These are phyloP conservation scores for Microchirus variegatus DNA, from an alignment of 2,797 vertebrate genomes.

Conservation along the genomic window DNA sequence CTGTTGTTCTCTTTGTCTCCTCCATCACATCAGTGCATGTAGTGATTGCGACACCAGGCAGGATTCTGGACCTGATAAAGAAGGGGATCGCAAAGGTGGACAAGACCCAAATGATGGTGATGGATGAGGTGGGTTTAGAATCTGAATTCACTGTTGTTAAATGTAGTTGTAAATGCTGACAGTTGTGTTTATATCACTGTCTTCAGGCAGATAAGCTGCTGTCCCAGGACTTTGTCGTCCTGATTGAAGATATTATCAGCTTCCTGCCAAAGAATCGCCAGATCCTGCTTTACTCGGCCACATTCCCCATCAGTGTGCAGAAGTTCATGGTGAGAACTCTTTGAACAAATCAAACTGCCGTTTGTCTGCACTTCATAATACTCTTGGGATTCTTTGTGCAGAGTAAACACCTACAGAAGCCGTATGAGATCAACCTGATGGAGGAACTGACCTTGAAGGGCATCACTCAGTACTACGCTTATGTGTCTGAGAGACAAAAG, in stretches of 20 bases:
- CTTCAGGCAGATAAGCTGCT: slow-evolving; percentile 81
- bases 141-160: background rate
- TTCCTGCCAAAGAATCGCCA: slow-evolving; percentile 78
- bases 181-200: background rate
- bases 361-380: background rate
- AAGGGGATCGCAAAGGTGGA: slow-evolving; percentile 81
- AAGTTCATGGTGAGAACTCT: slow-evolving; percentile 79
- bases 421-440: slow-evolving; percentile 84
- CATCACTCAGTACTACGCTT: slow-evolving; percentile 83
- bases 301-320: slow-evolving; percentile 81
- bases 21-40: slow-evolving; percentile 72
- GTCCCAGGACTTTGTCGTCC: slow-evolving; percentile 81
- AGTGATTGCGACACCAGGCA: slow-evolving; percentile 81
- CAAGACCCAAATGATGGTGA: slow-evolving; percentile 76
- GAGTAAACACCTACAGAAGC: slow-evolving; percentile 78
- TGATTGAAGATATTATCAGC: slow-evolving; percentile 82
- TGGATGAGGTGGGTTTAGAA: slow-evolving; percentile 77
- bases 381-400: slow-evolving; percentile 30
- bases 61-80: slow-evolving; percentile 81
- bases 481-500: slow-evolving; percentile 82
- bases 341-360: background rate
- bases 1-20: background rate
- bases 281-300: slow-evolving; percentile 82
- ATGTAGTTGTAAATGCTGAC: background rate
- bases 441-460: slow-evolving; percentile 83